A percentile compares a stretch with the other conserved stretches of the same genome.
Evolutionary conservation across 2,888 invertebrate species (phyloP).

Genomic region (Schizaphis graminum): DNA sequence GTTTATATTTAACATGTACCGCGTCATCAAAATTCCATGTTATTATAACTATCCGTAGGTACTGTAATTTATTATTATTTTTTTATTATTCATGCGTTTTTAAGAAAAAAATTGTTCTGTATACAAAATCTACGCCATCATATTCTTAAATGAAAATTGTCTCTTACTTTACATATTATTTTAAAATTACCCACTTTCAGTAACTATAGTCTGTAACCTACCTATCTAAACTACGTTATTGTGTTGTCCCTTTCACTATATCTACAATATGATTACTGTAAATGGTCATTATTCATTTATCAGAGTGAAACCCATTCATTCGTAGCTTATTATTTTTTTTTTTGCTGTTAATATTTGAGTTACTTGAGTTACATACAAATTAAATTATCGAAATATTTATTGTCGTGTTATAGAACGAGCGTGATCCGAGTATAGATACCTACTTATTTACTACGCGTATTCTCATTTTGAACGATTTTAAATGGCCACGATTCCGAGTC

Average conservation of each 20-base stretch:
- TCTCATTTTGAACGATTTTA: not conserved
- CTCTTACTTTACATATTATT: not conserved
- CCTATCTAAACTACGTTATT: not conserved
- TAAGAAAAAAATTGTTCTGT: not conserved
- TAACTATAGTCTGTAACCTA: not conserved
- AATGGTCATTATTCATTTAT: slow-evolving; percentile 21
- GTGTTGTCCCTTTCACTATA: not conserved
- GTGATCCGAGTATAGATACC: not conserved
- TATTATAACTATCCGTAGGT: not conserved
- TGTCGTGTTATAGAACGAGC: not conserved
- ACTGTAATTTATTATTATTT: not conserved
- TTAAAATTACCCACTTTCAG: not conserved
- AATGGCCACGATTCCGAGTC: slow-evolving; percentile 35
- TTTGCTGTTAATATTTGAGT: not conserved
- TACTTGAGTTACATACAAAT: not conserved
- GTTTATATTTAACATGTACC: not conserved
- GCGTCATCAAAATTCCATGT: not conserved
- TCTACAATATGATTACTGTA: not conserved
- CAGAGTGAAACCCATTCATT: not conserved
- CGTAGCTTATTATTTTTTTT: not conserved
- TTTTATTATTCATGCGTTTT: not conserved
- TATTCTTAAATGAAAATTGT: not conserved
- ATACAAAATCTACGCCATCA: not conserved
- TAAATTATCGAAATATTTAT: slow-evolving; percentile 18
- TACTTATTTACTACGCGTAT: not conserved